Percentiles rank a stretch among this genome's conserved stretches.
These are phyloP conservation scores for Nylanderia fulva DNA, from an alignment of 1,140 invertebrate genomes.

Conservation along the genomic window DNA sequence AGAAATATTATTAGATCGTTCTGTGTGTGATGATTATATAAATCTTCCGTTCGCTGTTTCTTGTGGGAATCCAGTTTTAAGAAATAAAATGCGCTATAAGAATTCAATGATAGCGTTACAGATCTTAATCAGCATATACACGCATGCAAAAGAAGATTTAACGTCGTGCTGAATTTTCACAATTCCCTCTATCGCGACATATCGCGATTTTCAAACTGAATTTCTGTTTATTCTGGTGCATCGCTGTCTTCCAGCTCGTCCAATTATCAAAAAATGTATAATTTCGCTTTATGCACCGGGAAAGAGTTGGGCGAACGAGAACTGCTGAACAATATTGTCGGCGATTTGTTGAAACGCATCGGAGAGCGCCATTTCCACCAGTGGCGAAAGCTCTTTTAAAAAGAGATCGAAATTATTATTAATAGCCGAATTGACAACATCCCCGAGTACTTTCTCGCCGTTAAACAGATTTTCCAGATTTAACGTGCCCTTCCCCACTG, in stretches of 20 bases:
- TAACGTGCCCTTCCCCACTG: slow-evolving; percentile 87
- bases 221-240: too few relatives aligned
- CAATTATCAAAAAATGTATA: not conserved
- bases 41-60: not conserved
- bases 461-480: slow-evolving; percentile 89
- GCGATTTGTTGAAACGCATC: slow-evolving; percentile 86
- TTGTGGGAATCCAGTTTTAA: not conserved
- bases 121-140: not conserved
- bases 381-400: slow-evolving; percentile 87
- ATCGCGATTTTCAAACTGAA: not conserved
- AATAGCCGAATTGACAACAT: slow-evolving; percentile 88
- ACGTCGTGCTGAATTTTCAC: not conserved
- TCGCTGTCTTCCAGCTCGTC: not conserved
- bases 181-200: not conserved
- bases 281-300: slow-evolving; percentile 78
- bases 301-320: slow-evolving; percentile 87
- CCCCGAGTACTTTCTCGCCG: slow-evolving; percentile 86
- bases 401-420: slow-evolving; percentile 88
- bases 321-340: slow-evolving; percentile 87
- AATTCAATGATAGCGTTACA: not conserved
- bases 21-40: not conserved
- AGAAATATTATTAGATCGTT: not conserved
- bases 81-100: not conserved
- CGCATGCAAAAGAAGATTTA: not conserved
- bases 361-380: slow-evolving; percentile 87